Conservation (phyloP, 2,797 vertebrate species). For the Novumbra hubbsi region DNA sequence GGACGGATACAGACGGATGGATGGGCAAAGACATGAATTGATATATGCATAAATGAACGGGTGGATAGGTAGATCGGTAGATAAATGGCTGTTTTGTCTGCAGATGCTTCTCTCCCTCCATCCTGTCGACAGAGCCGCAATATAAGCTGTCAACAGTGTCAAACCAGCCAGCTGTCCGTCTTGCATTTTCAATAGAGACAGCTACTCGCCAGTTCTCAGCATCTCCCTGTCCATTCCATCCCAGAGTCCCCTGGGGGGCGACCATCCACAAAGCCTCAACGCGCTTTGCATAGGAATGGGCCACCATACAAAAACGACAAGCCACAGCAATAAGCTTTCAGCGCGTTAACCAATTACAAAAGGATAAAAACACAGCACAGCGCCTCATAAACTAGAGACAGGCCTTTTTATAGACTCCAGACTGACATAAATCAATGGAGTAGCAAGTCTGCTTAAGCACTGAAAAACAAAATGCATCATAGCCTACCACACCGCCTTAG, state of each 20-base stretch:
- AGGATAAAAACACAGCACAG: slow-evolving; percentile 46
- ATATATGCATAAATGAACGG: slow-evolving; percentile 2
- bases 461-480: slow-evolving; percentile 19
- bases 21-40: neutral
- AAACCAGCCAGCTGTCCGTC: slow-evolving; percentile 9
- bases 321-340: slow-evolving; percentile 40
- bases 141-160: slow-evolving; percentile 18
- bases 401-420: slow-evolving; percentile 38
- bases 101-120: neutral
- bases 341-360: slow-evolving; percentile 58
- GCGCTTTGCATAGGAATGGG: slow-evolving; percentile 52
- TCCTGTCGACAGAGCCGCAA: neutral
- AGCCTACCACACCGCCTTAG: slow-evolving; percentile 11
- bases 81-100: no score
- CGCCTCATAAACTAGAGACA: slow-evolving; percentile 47
- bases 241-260: slow-evolving; percentile 4
- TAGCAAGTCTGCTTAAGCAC: slow-evolving; percentile 7
- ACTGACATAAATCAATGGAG: slow-evolving; percentile 41
- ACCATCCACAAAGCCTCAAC: slow-evolving; percentile 21
- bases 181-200: neutral
- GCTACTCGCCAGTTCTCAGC: neutral
- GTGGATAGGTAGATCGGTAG: neutral
- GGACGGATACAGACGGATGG: neutral
- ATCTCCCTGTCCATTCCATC: neutral
- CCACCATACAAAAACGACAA: slow-evolving; percentile 39